Conservation (phyloP, 1,140 invertebrate species). For the Lepidotrigona ventralis region DNA sequence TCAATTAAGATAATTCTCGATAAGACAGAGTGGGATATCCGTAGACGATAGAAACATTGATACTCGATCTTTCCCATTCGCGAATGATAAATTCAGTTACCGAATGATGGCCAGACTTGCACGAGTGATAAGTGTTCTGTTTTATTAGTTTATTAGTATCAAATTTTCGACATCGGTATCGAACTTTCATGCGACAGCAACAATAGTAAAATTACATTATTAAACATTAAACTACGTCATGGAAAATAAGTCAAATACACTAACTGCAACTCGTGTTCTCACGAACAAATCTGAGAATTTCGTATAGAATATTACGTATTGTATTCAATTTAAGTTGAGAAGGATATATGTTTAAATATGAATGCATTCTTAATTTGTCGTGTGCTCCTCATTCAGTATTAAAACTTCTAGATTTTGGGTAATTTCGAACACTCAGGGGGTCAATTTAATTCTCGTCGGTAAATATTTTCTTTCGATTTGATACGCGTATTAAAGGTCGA, state of each 20-base stretch:
- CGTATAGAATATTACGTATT: not conserved
- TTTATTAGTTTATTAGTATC: not conserved
- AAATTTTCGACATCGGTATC: not conserved
- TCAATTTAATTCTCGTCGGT: too few relatives aligned
- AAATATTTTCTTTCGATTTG: not conserved
- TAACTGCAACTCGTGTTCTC: not conserved
- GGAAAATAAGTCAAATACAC: not conserved
- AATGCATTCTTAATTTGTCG: too few relatives aligned
- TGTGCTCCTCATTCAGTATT: too few relatives aligned
- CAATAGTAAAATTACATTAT: not conserved
- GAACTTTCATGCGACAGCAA: not conserved
- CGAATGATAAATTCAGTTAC: conserved; percentile 27
- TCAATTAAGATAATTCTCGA: conserved; percentile 64
- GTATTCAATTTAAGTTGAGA: not conserved
- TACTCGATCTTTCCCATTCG: conserved; percentile 25
- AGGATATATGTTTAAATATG: too few relatives aligned
- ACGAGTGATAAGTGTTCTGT: conserved; percentile 7
- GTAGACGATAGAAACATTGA: conserved; percentile 51
- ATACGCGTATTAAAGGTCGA: not conserved
- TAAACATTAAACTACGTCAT: not conserved
- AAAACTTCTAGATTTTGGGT: too few relatives aligned
- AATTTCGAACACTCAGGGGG: too few relatives aligned
- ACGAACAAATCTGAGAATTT: not conserved
- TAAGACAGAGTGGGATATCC: conserved; percentile 57
- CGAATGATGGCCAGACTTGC: not conserved